phyloP scores from a whole-genome alignment of 2,888 invertebrate genomes.

The Microctonus hyperodae region DNA sequence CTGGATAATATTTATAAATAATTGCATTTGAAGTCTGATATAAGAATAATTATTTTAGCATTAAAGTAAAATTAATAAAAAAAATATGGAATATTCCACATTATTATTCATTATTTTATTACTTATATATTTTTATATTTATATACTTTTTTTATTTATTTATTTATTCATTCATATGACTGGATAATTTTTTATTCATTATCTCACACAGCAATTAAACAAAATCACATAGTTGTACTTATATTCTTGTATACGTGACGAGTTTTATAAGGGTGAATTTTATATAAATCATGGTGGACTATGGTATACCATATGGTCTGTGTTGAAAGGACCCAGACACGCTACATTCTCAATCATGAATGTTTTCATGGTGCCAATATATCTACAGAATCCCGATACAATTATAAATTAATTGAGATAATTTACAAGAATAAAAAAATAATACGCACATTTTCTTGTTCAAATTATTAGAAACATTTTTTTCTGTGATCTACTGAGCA shows the following conservation, averaged over 20 bases:
- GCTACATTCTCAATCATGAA: slow-evolving; percentile 35
- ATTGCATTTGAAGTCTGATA: no score
- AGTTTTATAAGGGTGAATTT: slow-evolving; percentile 31
- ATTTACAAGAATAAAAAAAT: neutral
- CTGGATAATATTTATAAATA: no score
- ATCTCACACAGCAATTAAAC: neutral
- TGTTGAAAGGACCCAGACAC: slow-evolving; percentile 43
- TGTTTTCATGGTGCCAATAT: slow-evolving; percentile 33
- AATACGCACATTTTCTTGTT: no score
- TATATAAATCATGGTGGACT: slow-evolving; percentile 53
- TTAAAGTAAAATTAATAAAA: no score
- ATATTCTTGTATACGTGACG: no score
- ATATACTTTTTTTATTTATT: no score
- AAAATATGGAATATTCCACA: neutral
- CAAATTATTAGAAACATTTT: no score
- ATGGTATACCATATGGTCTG: slow-evolving; percentile 50
- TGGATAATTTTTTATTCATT: no score
- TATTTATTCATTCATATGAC: no score
- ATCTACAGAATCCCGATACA: slow-evolving; percentile 15
- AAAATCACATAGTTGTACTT: slow-evolving; percentile 6
- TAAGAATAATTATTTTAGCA: no score
- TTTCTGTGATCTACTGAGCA: neutral
- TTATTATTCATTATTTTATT: no score
- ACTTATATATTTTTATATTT: no score
- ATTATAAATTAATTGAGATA: slow-evolving; percentile 1